Conservation (phyloP, 35 echinoderm and acorn worm genomes). For the Stichopus chloronotus region DNA sequence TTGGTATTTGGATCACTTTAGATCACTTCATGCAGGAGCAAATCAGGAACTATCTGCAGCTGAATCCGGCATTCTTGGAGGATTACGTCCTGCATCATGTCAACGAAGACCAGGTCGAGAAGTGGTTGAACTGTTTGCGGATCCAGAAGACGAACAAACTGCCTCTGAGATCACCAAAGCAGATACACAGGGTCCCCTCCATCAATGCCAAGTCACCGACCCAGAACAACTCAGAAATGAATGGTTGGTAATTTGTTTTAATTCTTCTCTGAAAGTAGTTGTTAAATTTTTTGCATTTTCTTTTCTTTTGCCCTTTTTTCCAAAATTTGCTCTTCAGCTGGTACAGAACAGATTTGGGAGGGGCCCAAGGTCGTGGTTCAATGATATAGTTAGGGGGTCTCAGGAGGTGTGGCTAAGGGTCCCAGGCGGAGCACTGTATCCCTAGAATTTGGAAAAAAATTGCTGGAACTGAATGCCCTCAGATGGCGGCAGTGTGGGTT, state of each 20-base stretch:
- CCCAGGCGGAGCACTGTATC: too few species aligned
- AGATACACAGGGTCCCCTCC: slow-evolving; percentile 49
- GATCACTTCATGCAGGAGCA: slow-evolving; percentile 84
- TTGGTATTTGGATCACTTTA: slow-evolving; percentile 6
- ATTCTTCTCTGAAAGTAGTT: neutral
- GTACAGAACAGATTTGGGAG: too few species aligned
- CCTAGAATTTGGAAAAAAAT: too few species aligned
- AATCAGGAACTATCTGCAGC: slow-evolving; percentile 70
- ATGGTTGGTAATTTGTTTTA: neutral
- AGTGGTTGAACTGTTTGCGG: slow-evolving; percentile 64
- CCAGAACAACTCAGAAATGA: neutral
- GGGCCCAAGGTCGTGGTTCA: too few species aligned
- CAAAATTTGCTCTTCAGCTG: neutral
- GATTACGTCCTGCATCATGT: slow-evolving; percentile 77
- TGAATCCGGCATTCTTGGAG: slow-evolving; percentile 82
- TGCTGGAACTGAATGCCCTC: too few species aligned
- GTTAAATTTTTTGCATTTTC: neutral
- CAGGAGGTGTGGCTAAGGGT: too few species aligned
- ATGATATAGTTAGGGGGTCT: too few species aligned
- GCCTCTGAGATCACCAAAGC: neutral
- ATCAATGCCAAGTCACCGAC: slow-evolving; percentile 43
- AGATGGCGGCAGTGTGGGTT: too few species aligned
- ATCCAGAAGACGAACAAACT: slow-evolving; percentile 21
- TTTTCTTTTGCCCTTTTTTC: neutral
- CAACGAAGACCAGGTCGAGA: slow-evolving; percentile 65